Conservation (phyloP, 2,113 vertebrate genomes). For the Brevimyrus niger region DNA sequence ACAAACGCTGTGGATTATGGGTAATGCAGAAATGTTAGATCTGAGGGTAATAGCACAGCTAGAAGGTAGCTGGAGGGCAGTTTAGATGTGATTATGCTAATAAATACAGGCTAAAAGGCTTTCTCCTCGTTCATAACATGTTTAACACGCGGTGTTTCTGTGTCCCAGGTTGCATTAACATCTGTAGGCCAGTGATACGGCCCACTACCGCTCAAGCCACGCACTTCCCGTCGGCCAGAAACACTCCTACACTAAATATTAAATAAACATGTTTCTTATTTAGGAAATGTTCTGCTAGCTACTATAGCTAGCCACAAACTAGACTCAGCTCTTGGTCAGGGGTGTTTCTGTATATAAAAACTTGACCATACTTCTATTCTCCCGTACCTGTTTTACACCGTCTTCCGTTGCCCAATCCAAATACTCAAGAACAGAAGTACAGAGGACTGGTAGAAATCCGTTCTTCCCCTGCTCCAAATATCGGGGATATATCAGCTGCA, state of each 20-base stretch:
- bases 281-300: background rate
- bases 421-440: no score
- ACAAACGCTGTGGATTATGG: background rate
- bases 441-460: no score
- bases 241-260: background rate
- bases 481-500: no score
- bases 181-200: background rate
- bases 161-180: background rate
- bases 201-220: background rate
- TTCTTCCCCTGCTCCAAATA: no score
- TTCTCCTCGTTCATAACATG: background rate
- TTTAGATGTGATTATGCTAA: background rate
- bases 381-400: no score
- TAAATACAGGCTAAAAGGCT: background rate
- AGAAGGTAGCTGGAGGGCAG: no score
- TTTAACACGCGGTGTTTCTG: background rate
- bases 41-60: background rate
- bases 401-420: no score
- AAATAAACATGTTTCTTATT: background rate
- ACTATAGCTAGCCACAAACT: background rate
- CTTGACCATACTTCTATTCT: background rate
- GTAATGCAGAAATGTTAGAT: background rate
- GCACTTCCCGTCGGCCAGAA: background rate
- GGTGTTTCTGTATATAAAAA: background rate
- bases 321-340: background rate